These are phyloP conservation scores for zebrafish (Danio rerio) DNA, from an alignment of 2,113 vertebrate genomes.

Conservation along the genomic window GRCz12tu NC_133189.1:43753501-43754000, in stretches of 20 bases:
- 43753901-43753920: conserved; percentile 62
- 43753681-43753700: no score
- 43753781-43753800: conserved; percentile 57
- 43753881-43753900: conserved; percentile 57
- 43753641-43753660: no score
- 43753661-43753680: no score
- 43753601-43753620: no score
- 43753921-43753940: background rate
- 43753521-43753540: no score
- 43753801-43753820: conserved; percentile 59
- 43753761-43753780: conserved; percentile 28
- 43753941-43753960: background rate
- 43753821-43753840: conserved; percentile 68
- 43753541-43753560: no score
- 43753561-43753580: no score
- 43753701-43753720: background rate
- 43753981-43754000: background rate
- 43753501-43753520: no score
- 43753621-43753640: no score
- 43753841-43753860: conserved; percentile 65
- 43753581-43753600: no score
- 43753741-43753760: background rate
- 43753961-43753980: conserved; percentile 1
- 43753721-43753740: background rate
- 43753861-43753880: conserved; percentile 63